These are phyloP conservation scores for Xanthostigma xanthostigma DNA, from an alignment of 2,888 invertebrate genomes.

Conservation along the genomic window DNA sequence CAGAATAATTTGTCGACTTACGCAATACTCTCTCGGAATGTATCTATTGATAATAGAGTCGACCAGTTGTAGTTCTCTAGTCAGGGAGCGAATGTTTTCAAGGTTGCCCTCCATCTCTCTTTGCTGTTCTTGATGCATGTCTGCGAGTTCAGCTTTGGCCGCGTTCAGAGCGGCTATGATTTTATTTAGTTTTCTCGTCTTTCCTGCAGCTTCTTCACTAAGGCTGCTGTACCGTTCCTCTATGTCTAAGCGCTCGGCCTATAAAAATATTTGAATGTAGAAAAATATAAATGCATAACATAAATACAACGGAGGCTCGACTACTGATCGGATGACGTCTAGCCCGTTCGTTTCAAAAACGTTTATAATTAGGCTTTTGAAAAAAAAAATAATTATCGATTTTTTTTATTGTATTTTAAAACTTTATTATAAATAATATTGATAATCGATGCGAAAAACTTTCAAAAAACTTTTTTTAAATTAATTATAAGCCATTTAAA, in stretches of 20 bases:
- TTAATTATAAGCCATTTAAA: no score
- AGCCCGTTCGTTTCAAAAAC: no score
- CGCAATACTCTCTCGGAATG: conserved; percentile 88
- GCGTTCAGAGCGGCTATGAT: conserved; percentile 77
- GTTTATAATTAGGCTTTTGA: no score
- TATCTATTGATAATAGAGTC: conserved; percentile 83
- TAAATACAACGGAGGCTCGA: no score
- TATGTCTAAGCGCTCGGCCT: conserved; percentile 81
- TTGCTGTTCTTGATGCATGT: conserved; percentile 88
- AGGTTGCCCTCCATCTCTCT: conserved; percentile 91
- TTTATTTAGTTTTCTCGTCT: conserved; percentile 83
- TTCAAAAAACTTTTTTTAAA: no score
- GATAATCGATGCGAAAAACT: no score
- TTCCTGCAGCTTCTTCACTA: conserved; percentile 88
- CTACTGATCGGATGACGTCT: no score
- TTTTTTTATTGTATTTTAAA: no score
- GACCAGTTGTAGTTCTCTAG: conserved; percentile 79
- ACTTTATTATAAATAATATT: no score
- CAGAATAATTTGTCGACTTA: conserved; percentile 22
- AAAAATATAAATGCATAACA: no score
- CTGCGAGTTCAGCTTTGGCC: conserved; percentile 69
- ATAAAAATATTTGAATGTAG: conserved; percentile 12
- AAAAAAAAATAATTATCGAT: no score
- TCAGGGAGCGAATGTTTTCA: conserved; percentile 81
- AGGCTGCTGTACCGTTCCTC: conserved; percentile 89